A percentile compares a stretch with the other conserved stretches of the same genome.
These are phyloP conservation scores for Nipponacmea schrenckii DNA, from an alignment of 2,888 invertebrate species.

Conservation along the genomic window DNA sequence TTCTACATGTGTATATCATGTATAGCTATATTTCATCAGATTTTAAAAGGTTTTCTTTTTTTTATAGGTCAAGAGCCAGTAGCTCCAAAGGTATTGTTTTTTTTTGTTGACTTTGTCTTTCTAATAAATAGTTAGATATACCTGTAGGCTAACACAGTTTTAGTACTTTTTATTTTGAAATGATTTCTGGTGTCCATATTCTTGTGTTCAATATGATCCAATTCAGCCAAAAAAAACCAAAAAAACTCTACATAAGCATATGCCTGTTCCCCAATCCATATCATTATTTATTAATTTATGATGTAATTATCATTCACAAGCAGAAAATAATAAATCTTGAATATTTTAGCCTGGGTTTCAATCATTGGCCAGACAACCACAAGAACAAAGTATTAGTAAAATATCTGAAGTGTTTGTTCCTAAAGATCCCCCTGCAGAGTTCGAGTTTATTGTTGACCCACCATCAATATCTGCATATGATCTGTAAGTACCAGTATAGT, in stretches of 20 bases:
- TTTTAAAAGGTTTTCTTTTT: neutral
- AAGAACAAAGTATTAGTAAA: constrained; percentile 48
- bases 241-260: neutral
- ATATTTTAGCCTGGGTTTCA: constrained; percentile 8
- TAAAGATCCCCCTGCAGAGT: constrained; percentile 68
- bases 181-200: neutral
- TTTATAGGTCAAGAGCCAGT: constrained; percentile 58
- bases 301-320: no score
- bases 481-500: constrained; percentile 73
- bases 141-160: no score
- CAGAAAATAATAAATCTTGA: no score
- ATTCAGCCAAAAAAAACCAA: neutral
- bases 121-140: neutral
- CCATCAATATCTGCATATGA: constrained; percentile 98
- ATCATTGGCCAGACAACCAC: constrained; percentile 9
- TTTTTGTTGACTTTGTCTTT: no score
- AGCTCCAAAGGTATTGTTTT: constrained; percentile 54
- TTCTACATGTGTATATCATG: no score
- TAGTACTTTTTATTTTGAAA: no score
- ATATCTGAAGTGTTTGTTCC: constrained; percentile 63
- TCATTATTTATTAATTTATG: no score
- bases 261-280: neutral
- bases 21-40: no score
- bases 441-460: constrained; percentile 82
- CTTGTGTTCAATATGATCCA: neutral